Evolutionary conservation across 2,888 invertebrate species (phyloP), one percentile per base, ranked within the genome.

Genomic region (Agrotis ipsilon): DNA sequence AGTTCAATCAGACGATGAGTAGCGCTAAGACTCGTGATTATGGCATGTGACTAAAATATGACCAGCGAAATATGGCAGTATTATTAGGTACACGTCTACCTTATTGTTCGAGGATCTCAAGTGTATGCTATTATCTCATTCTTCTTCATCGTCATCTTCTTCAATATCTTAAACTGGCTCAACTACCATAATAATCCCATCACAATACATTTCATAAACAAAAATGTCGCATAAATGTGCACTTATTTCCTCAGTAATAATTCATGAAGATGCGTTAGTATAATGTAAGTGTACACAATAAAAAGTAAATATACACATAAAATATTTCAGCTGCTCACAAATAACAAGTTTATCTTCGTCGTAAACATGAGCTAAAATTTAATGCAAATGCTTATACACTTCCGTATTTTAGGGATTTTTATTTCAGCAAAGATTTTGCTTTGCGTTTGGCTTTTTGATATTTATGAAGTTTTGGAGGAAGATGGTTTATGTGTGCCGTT

Each of bases 261-360:
- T 65, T 76, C 67, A 77, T 21, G 43, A 63, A 75, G 68, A 67
- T 72, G 60, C 81, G 63, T 81, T 81, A 66, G 78, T 59, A 83
- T 81, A 76, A 83, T 83, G 72, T 76, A 67, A 83, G 72, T 83
- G 67, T 77, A 68, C 61, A 80, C 60, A 80, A 83, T 83, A 81
- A 83, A 82, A 83, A 81, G 64, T 83, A 72, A 83, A 83, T 72
- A 81, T 68, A 68, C 72, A 63, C 82, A 82, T 87, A 86, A 88
- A 88, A 80, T 82, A 84, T 83, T 87, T 86, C 78, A 87, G 81
- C 75, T 83, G 81, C 81, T 82, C 78, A 75, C 80, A 81, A 83
- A 82, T 83, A 83, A 73, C 78, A 74, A 72, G 80, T 81, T 85
- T 88, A 88, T 88, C 84, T 86, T 75, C 75, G 75, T 83, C 85